phyloP scores from a whole-genome alignment of 2,797 vertebrate species.

The Gobio occitaniae region DNA sequence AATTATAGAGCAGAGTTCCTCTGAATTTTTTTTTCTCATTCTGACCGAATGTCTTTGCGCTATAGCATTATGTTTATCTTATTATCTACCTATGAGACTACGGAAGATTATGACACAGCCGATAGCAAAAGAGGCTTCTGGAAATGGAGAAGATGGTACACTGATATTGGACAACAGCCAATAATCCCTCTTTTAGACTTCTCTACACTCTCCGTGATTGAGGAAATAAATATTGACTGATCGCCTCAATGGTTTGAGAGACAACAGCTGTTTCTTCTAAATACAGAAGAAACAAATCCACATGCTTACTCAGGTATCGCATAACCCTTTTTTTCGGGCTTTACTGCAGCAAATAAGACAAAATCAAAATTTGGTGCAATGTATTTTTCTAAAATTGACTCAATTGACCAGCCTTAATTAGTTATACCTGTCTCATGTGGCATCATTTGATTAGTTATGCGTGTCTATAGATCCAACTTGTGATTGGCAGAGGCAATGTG shows the following conservation, averaged over 20 bases:
- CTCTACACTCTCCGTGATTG: slow-evolving; percentile 39
- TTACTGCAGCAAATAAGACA: no score
- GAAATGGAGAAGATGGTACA: slow-evolving; percentile 21
- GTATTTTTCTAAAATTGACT: slow-evolving; percentile 29
- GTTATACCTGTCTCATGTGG: slow-evolving; percentile 51
- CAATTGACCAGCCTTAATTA: slow-evolving; percentile 43
- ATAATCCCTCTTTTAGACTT: slow-evolving; percentile 42
- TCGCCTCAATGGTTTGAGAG: slow-evolving; percentile 53
- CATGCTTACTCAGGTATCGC: slow-evolving; percentile 32
- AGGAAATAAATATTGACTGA: slow-evolving; percentile 55
- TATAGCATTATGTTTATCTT: not conserved
- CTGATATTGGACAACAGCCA: slow-evolving; percentile 24
- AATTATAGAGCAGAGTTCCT: slow-evolving; percentile 19
- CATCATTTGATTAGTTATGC: slow-evolving; percentile 49
- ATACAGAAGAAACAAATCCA: slow-evolving; percentile 44
- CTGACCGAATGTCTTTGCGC: not conserved
- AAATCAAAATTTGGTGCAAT: no score
- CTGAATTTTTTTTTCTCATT: slow-evolving; percentile 3
- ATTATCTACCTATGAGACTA: slow-evolving; percentile 22
- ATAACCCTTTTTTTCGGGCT: not conserved
- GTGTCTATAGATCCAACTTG: slow-evolving; percentile 41
- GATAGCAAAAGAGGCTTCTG: slow-evolving; percentile 17
- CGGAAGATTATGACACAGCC: slow-evolving; percentile 44
- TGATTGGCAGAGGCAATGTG: slow-evolving; percentile 44
- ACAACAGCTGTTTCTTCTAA: slow-evolving; percentile 46